These are phyloP conservation scores for Pomatostomus ruficeps DNA, from an alignment of 2,113 vertebrate species.

Conservation along the genomic window DNA sequence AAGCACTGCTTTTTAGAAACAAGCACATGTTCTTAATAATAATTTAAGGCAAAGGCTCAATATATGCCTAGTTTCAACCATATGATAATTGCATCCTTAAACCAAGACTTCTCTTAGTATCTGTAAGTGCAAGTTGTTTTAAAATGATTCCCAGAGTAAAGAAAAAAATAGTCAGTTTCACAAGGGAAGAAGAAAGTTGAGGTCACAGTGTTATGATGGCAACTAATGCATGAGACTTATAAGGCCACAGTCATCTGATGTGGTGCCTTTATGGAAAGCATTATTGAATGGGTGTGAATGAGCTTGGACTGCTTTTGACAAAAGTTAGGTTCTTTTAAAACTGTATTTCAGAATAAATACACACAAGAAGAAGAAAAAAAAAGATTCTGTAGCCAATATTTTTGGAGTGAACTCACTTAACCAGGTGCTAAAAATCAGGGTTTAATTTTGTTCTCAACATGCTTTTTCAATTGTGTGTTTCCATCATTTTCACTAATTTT, in stretches of 20 bases:
- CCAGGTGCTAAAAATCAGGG: background rate
- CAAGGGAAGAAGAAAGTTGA: background rate
- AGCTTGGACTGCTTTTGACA: background rate
- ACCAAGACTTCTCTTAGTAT: background rate
- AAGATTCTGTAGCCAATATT: background rate
- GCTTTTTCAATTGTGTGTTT: background rate
- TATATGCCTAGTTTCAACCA: background rate
- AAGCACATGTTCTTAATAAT: background rate
- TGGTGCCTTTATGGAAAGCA: background rate
- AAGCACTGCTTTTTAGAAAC: background rate
- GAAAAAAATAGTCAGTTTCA: background rate
- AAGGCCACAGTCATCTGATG: background rate
- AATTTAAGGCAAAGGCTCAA: background rate
- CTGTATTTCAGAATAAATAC: background rate
- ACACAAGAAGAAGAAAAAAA: background rate
- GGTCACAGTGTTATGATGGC: background rate
- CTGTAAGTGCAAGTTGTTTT: background rate
- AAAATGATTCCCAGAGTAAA: background rate
- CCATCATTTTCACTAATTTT: background rate
- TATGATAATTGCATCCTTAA: background rate
- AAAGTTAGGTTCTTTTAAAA: background rate
- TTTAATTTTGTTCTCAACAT: background rate
- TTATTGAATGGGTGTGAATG: background rate
- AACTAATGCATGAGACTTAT: background rate
- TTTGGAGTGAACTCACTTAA: background rate